Conservation (phyloP, 1,140 invertebrate species). For the Centruroides vittatus region DNA sequence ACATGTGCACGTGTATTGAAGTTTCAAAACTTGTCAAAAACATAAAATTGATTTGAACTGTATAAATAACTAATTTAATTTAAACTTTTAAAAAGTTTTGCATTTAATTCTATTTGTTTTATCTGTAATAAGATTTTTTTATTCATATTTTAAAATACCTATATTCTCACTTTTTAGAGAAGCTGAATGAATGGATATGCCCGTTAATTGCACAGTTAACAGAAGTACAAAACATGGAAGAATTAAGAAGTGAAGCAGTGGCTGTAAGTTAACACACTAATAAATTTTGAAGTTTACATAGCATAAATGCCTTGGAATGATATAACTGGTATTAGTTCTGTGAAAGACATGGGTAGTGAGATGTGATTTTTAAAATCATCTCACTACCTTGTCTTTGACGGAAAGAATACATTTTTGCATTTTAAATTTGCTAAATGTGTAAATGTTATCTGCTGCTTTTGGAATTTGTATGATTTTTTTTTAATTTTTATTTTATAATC, state of each 20-base stretch:
- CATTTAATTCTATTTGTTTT: not conserved
- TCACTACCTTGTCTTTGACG: conserved; percentile 36
- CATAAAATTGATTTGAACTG: too few species aligned
- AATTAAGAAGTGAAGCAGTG: conserved; percentile 38
- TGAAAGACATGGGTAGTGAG: conserved; percentile 47
- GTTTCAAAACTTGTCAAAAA: too few species aligned
- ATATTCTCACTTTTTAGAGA: conserved; percentile 24
- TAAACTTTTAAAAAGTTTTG: too few species aligned
- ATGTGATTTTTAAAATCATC: conserved; percentile 29
- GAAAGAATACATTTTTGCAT: not conserved
- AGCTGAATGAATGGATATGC: conserved; percentile 44
- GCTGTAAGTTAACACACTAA: conserved; percentile 29
- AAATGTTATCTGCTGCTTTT: not conserved
- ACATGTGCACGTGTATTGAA: too few species aligned
- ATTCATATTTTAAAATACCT: not conserved
- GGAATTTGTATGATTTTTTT: not conserved
- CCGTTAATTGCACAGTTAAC: conserved; percentile 38
- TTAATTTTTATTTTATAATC: not conserved
- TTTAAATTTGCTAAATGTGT: not conserved
- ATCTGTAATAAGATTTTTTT: not conserved
- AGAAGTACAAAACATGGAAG: conserved; percentile 31
- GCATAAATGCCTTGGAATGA: not conserved
- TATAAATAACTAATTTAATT: too few species aligned
- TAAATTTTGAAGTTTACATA: not conserved
- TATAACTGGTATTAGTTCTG: conserved; percentile 11